Base-by-base conservation (phyloP, 2,888 invertebrate genomes). In the Pardosa pseudoannulata region DNA sequence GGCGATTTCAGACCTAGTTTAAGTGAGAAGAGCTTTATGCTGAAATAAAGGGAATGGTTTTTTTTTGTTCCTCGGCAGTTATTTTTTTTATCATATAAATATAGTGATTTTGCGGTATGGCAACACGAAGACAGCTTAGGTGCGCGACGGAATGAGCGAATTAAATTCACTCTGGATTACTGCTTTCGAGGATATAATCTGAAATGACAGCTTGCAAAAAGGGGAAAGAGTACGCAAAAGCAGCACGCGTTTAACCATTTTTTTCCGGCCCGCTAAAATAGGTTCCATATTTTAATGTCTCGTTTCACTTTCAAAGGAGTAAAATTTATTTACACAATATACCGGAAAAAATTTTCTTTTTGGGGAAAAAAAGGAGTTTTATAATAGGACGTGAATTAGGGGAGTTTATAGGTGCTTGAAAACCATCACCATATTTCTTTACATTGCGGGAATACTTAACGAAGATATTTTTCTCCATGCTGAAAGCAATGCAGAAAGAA, bases 1-100 rank as follows among this genome's bases (percentile, higher is more conserved):
- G 75, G 65, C 75, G 82, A 76, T 82, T 82, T 76, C 39, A 32
- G 23, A n/a, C 41, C 31, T 36, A 46, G 41, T 67, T 56, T 29
- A 68, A 75, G 73, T 29, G 23, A 50, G 6, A 56, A 56, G 29
- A 36, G 76, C 71, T 75, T 75, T 76, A 82, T 82, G 70, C 64
- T 46, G 64, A 76, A 82, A 75, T 81, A 81, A 81, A 81, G 81
- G 68, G 70, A 81, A 81, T 75, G 68, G 62, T 68, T 75, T 81
- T 23, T 56, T 23, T 23, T 11, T 23, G 3, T 56, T 56, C 16
- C 29, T n/a, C n/a, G n/a, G n/a, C n/a, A 72, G 27, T 28, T 46
- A 5, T 46, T 46, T 67, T 67, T 67, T 9, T 11, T 67, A 36
- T 67, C 31, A 32, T 67, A 67, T 32, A 67, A 67, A 67, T 67